These are phyloP conservation scores for Callionymus lyra DNA, from an alignment of 2,113 vertebrate species.

Conservation along the genomic window DNA sequence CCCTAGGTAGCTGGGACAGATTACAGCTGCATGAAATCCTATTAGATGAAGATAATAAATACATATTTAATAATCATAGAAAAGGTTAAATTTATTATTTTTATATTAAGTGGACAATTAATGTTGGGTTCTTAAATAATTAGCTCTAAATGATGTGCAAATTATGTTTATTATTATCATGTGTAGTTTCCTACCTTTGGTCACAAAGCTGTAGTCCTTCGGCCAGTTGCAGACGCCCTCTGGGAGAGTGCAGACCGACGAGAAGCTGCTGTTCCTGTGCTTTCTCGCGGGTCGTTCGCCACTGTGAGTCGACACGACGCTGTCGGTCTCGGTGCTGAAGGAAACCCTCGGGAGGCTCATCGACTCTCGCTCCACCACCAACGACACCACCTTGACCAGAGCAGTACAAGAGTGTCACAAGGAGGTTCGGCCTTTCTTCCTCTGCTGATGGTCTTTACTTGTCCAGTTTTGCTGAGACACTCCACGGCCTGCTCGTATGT, in stretches of 20 bases:
- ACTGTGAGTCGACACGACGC: conserved; percentile 13
- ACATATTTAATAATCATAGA: too few relatives aligned
- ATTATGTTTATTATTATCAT: neutral
- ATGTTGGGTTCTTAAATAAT: too few relatives aligned
- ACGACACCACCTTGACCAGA: conserved; percentile 60
- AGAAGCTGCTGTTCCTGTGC: conserved; percentile 42
- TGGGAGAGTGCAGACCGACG: conserved; percentile 56
- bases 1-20: too few relatives aligned
- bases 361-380: conserved; percentile 70
- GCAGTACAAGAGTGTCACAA: neutral
- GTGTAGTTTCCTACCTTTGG: conserved; percentile 61
- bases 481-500: conserved; percentile 80
- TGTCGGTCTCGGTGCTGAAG: conserved; percentile 23
- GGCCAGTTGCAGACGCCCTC: conserved; percentile 36
- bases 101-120: too few relatives aligned
- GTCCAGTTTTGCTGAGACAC: conserved; percentile 68
- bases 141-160: too few relatives aligned
- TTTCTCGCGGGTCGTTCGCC: conserved; percentile 12
- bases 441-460: conserved; percentile 70
- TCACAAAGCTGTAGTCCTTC: conserved; percentile 67
- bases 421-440: neutral
- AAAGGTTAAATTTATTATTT: too few relatives aligned
- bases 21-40: too few relatives aligned
- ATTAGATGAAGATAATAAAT: too few relatives aligned
- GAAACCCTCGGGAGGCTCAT: conserved; percentile 25